Percentiles rank a stretch among this genome's conserved stretches.
Evolutionary conservation across 2,113 vertebrate genomes (phyloP).

Genomic region (Mesoclemmys tuberculata): DNA sequence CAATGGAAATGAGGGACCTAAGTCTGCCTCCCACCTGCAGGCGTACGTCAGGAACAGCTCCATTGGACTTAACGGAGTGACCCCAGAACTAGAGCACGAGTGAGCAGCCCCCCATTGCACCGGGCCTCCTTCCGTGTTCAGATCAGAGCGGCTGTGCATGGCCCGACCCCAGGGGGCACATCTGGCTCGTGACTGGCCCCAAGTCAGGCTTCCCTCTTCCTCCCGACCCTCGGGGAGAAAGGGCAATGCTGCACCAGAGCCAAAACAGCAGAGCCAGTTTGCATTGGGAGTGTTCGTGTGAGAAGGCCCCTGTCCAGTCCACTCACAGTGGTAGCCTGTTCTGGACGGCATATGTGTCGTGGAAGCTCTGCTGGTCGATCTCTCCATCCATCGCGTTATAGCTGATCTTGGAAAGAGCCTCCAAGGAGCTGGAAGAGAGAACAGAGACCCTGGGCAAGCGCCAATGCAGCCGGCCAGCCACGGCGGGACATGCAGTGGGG

Average conservation of each 20-base stretch:
- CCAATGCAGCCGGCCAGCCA: not conserved
- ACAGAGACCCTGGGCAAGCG: not conserved
- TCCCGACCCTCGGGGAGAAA: not conserved
- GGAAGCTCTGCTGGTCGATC: constrained; percentile 77
- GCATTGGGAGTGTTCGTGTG: not conserved
- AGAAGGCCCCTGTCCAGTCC: accelerated
- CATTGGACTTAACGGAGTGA: no score
- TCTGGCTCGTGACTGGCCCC: not conserved
- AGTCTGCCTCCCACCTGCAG: no score
- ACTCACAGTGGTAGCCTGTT: constrained; percentile 79
- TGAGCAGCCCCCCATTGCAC: no score
- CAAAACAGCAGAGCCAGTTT: not conserved
- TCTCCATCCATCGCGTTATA: constrained; percentile 77
- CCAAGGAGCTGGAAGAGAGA: constrained; percentile 53
- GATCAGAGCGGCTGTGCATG: not conserved
- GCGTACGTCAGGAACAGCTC: no score
- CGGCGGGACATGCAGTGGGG: no score
- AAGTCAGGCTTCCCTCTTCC: not conserved
- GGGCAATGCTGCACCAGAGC: not conserved
- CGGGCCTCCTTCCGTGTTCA: no score
- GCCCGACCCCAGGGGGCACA: not conserved
- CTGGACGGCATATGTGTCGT: constrained; percentile 60
- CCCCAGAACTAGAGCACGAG: no score
- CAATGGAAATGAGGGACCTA: no score
- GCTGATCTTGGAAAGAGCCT: constrained; percentile 72